A percentile compares a stretch with the other conserved stretches of the same genome.
phyloP scores from a whole-genome alignment of 2,113 vertebrate species.

The Myrmecophaga tridactyla region DNA sequence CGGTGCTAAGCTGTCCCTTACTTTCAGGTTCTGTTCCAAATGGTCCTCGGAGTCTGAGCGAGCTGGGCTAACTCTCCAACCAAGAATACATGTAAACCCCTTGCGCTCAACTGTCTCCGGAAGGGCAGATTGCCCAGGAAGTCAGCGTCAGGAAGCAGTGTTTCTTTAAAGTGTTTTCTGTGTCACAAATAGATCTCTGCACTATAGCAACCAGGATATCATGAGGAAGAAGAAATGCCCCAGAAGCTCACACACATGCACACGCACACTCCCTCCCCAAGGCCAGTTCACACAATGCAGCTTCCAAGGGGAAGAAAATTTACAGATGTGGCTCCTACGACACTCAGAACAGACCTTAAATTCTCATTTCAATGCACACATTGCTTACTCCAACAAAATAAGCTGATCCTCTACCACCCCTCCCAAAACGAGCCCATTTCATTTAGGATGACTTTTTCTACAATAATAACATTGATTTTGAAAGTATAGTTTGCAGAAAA shows the following conservation, averaged over 20 bases:
- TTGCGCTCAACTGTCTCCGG: constrained; percentile 51
- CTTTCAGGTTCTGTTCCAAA: accelerated
- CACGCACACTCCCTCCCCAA: neutral
- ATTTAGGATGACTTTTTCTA: neutral
- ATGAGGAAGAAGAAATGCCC: constrained; percentile 77
- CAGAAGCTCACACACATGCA: constrained; percentile 61
- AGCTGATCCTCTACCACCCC: neutral
- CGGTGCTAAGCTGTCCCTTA: neutral
- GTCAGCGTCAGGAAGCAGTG: constrained; percentile 83
- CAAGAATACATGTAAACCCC: neutral
- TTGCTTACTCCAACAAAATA: neutral
- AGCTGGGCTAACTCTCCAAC: neutral
- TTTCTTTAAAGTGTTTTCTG: constrained; percentile 83
- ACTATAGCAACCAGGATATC: constrained; percentile 84
- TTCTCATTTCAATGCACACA: neutral
- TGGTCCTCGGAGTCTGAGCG: neutral
- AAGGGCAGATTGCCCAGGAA: constrained; percentile 81
- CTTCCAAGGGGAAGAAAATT: neutral
- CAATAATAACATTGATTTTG: too few relatives aligned
- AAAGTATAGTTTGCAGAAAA: too few relatives aligned
- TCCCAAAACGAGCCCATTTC: neutral
- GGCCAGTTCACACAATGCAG: neutral
- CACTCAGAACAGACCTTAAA: neutral
- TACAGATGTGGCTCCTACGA: accelerated
- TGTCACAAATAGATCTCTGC: constrained; percentile 84